Evolutionary conservation across 2,797 vertebrate genomes (phyloP).

Genomic region (Dicrostonyx torquatus): DNA sequence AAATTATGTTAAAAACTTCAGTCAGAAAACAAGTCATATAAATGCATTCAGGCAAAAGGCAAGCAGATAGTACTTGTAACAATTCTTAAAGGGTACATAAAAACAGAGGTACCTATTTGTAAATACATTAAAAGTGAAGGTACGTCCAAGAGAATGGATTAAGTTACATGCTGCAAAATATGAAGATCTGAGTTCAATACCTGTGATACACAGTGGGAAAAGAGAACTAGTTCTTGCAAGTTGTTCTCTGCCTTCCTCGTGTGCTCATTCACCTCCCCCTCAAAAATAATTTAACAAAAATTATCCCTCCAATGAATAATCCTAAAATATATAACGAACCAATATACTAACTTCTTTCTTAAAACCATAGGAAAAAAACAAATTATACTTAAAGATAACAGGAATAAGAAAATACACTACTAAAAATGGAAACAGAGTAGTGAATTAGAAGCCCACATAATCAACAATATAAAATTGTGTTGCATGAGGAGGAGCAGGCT

Average conservation of each 20-base stretch:
- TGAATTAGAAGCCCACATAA: background rate
- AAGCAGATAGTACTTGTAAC: background rate
- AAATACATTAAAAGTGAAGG: background rate
- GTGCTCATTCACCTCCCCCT: background rate
- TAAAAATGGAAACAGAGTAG: background rate
- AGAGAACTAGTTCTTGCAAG: background rate
- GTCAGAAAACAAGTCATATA: background rate
- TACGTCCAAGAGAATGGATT: background rate
- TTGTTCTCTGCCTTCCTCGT: background rate
- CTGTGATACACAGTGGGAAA: background rate
- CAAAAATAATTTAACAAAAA: background rate
- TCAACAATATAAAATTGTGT: background rate
- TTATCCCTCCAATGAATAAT: background rate
- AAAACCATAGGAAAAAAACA: background rate
- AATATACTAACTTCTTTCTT: background rate
- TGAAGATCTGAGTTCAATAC: background rate
- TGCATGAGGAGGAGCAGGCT: no score
- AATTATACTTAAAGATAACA: background rate
- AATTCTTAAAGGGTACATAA: background rate
- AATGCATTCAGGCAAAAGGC: background rate
- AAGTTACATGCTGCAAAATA: background rate
- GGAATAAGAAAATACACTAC: background rate
- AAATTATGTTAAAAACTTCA: background rate
- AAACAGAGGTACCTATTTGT: background rate
- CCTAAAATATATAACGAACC: background rate